Base-by-base conservation (phyloP, 2,888 invertebrate species). In the Apodemia hepburni region DNA sequence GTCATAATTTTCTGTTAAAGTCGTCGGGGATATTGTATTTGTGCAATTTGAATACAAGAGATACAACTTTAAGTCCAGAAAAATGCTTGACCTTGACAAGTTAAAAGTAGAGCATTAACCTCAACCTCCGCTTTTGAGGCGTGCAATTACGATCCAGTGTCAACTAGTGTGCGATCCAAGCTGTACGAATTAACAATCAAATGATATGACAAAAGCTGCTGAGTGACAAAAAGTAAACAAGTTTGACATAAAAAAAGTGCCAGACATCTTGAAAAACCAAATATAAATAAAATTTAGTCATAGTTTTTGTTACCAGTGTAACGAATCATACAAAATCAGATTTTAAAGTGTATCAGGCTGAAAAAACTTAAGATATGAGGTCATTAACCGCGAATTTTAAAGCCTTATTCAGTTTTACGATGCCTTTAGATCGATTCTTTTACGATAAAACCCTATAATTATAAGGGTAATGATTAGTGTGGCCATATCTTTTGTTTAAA, bases 321-420 rank as follows among this genome's bases (percentile, higher is more conserved):
- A 61, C 69, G 64, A 70, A 70, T 70, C 64, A 66, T 63, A 60
- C 63, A 63, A 69, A 68, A 70, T 70, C 66, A 69, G 66, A 66
- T 65, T 63, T 65, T 63, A 69, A 68, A 68, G 63, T 69, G 66
- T 69, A 65, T 65, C 57, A 60, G 59, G 51, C 11, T 58, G 54
- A 67, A 68, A 42, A 67, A 69, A 68, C 59, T 61, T 59, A 51
- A 7, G 58, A 64, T 62, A 38, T 61, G 51, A 45, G 67, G 67
- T 64, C 63, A 54, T 64, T 64, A 66, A 60, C 64, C 67, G 61
- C 63, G 59, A 64, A 66, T 64, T 62, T 58, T 57, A 58, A 17
- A 58, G 42, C 42, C 42, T 58, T 61, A 61, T 64, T 42, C 42
- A 59, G 49, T 64, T 67, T 65, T 67, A 67, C 60, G 47, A 61